phyloP scores from a whole-genome alignment of 2,888 invertebrate species.

The Hydrotaea diabolus region DNA sequence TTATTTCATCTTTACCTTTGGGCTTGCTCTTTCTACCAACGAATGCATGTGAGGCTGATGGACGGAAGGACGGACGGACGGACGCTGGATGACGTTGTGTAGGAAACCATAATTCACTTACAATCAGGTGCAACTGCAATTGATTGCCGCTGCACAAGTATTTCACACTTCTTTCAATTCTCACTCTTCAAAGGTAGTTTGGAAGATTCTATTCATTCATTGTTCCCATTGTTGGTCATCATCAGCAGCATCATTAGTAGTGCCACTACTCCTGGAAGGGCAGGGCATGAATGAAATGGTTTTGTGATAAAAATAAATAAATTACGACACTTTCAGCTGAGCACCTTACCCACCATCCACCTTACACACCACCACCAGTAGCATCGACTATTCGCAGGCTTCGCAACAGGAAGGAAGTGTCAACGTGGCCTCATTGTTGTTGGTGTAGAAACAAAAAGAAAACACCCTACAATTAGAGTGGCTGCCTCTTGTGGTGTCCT shows the following conservation, averaged over 20 bases:
- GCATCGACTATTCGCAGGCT: background rate
- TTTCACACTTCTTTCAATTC: conserved; percentile 47
- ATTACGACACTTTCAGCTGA: conserved; percentile 37
- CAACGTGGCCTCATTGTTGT: conserved; percentile 10
- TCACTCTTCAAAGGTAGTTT: conserved; percentile 9
- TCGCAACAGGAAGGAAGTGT: conserved; percentile 63
- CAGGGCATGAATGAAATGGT: background rate
- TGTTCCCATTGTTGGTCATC: conserved; percentile 47
- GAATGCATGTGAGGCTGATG: conserved; percentile 20
- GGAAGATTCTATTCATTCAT: conserved; percentile 37
- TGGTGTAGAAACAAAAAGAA: background rate
- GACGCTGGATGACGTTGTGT: conserved; percentile 44
- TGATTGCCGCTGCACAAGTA: conserved; percentile 32
- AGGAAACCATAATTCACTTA: conserved; percentile 68
- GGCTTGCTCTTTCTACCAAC: conserved; percentile 17
- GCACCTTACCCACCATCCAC: conserved; percentile 7
- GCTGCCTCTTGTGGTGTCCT: background rate
- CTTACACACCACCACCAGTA: conserved; percentile 33
- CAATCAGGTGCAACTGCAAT: conserved; percentile 71
- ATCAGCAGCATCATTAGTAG: conserved; percentile 39
- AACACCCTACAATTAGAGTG: conserved; percentile 35
- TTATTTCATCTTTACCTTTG: conserved; percentile 35
- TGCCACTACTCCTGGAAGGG: conserved; percentile 8
- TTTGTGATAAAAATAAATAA: conserved; percentile 34
- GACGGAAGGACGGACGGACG: background rate